These are phyloP conservation scores for Cheilosia vernalis DNA, from an alignment of 2,888 invertebrate species.

Conservation along the genomic window DNA sequence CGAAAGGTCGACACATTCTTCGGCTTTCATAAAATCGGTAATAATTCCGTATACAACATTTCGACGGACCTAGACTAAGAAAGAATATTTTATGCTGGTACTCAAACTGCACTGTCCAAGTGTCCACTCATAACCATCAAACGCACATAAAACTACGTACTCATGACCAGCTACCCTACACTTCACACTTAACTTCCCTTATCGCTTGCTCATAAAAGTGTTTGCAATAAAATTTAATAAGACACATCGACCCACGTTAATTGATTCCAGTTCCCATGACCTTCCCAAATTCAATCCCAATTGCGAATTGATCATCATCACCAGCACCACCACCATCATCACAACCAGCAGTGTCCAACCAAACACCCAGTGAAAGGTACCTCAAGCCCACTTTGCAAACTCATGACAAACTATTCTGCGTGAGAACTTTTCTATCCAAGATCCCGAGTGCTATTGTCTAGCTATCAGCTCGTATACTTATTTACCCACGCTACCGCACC, in stretches of 20 bases:
- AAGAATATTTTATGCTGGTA: no score
- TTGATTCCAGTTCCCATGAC: constrained; percentile 58
- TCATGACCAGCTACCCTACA: not conserved
- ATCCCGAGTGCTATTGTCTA: constrained; percentile 43
- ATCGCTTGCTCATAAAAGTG: constrained; percentile 10
- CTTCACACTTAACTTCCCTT: not conserved
- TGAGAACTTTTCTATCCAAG: constrained; percentile 42
- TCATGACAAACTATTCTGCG: constrained; percentile 30
- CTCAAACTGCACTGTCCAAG: no score
- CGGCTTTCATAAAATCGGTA: no score
- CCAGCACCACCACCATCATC: constrained; percentile 25
- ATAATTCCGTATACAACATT: no score
- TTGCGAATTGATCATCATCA: constrained; percentile 70
- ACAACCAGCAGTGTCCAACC: constrained; percentile 1
- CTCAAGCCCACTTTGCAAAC: constrained; percentile 57
- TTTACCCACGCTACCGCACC: constrained; percentile 71
- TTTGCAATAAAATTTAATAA: constrained; percentile 43
- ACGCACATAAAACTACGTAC: no score
- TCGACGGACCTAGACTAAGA: no score
- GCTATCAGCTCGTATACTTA: constrained; percentile 19
- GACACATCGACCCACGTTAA: constrained; percentile 29
- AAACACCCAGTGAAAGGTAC: constrained; percentile 59
- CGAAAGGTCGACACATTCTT: no score
- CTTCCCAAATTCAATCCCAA: constrained; percentile 54
- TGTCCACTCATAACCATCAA: no score